Evolutionary conservation across 2,888 invertebrate genomes (phyloP), one percentile per base, ranked within the genome.

Genomic region (Eupithecia abbreviata): DNA sequence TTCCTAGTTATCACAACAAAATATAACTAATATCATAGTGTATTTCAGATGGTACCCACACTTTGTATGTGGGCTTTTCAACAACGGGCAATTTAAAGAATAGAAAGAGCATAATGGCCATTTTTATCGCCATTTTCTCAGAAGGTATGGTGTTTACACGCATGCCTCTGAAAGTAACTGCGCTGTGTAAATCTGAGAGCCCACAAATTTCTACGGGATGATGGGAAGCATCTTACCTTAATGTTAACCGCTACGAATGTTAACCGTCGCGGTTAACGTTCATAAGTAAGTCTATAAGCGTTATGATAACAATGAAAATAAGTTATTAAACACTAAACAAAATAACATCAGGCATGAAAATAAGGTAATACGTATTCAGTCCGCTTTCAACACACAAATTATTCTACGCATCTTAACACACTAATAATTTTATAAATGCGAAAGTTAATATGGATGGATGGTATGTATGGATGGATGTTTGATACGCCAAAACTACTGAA

Each of bases 121-220:
- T 55, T 55, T 55, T 55, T 55, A 55, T 55, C 3, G 55, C 55
- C 15, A n/a, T 55, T 55, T 15, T 55, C 75, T 77, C 76, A 79
- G 77, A 78, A 79, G 62, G 73, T 49, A 42, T 43, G 73, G 67
- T 75, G 78, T 75, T 78, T 78, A 78, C 78, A 75, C 71, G 73
- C 71, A 73, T 75, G 71, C 58, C 62, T 71, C 71, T 78, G 43
- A 71, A 75, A 75, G 73, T 78, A 75, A 78, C 73, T 74, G 77
- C 77, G 67, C 43, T 68, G 62, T 62, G 71, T 62, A 49, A 78
- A 73, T 68, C 70, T 71, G 45, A 78, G 70, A 15, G 67, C 70
- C 47, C 75, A 75, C n/a, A 55, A 4, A 51, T 51, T 47, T 55
- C 55, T 7, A 7, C 7, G 55, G 51, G 5, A 55, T 55, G 55